Conservation (phyloP, 2,888 invertebrate genomes). For the Dichetophora obliterata region DNA sequence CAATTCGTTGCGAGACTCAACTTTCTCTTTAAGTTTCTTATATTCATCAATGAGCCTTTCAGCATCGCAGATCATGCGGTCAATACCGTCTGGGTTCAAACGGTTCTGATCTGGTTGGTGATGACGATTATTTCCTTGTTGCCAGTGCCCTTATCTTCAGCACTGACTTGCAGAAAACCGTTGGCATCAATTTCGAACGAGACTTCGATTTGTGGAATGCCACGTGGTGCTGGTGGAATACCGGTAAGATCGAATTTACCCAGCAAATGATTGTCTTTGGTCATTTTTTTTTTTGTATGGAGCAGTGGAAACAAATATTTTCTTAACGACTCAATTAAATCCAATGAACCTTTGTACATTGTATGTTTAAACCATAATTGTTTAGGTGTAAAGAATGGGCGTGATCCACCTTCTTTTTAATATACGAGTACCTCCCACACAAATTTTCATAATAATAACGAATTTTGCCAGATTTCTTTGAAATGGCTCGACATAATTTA, state of each 20-base stretch:
- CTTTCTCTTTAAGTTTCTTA: conserved; percentile 94
- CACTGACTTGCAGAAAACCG: conserved; percentile 95
- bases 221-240: conserved; percentile 94
- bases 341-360: too few species aligned
- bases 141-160: conserved; percentile 99
- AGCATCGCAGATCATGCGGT: conserved; percentile 98
- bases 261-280: conserved; percentile 98
- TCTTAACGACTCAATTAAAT: too few species aligned
- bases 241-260: conserved; percentile 99
- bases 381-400: too few species aligned
- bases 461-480: too few species aligned
- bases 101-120: conserved; percentile 98
- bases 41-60: conserved; percentile 99
- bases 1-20: conserved; percentile 96
- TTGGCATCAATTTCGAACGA: conserved; percentile 96
- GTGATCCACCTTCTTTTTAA: too few species aligned
- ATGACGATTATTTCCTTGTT: conserved; percentile 99
- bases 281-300: conserved; percentile 99
- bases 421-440: too few species aligned
- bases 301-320: conserved; percentile 98
- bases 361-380: too few species aligned
- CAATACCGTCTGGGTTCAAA: conserved; percentile 97
- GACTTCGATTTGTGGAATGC: conserved; percentile 94
- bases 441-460: too few species aligned
- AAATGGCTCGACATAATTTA: too few species aligned